Evolutionary conservation across 2,888 invertebrate species (phyloP), one percentile per base, ranked within the genome.

Genomic region (Eupsilia transversa): DNA sequence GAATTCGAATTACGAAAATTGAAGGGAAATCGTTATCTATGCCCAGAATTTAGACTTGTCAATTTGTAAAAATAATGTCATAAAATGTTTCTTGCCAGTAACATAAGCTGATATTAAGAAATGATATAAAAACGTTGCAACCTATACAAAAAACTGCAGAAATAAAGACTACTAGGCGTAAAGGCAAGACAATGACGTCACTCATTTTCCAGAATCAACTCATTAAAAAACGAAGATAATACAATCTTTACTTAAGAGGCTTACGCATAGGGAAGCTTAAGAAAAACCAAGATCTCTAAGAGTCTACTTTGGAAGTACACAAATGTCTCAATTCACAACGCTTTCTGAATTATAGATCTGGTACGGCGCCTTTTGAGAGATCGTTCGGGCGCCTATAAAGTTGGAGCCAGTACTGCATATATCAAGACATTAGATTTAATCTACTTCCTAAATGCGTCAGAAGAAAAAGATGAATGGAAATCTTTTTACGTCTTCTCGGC

Each of bases 301-400:
- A n/a, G 17, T 59, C 80, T 59, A 74, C 80, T 81, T 78, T 49
- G 14, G 33, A 46, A 80, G 41, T 74, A 14, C 60, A 65, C 30
- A 49, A n/a, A 61, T 61, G 75, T 81, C 66, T 56, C 49, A 75
- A 35, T 9, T 46, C 10, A 12, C 54, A n/a, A 78, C 77, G 75
- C 66, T 49, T 35, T 49, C 35, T 81, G 77, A 74, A 78, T 78
- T 41, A 49, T 49, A 54, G 66, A 78, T 78, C 41, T 56, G 0
- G 33, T 61, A 49, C 52, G 57, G 71, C 78, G 72, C 82, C 79
- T 72, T 68, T 52, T 80, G 60, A 60, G 65, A 77, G 54, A 65
- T 60, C 80, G 74, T 27, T 7, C 30, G 61, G 71, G 56, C 61
- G 76, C 81, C 56, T 57, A 38, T 52, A 49, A 67, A 80, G 35